Base-by-base conservation (phyloP, 1,140 invertebrate species). In the Sogatella furcifera region DNA sequence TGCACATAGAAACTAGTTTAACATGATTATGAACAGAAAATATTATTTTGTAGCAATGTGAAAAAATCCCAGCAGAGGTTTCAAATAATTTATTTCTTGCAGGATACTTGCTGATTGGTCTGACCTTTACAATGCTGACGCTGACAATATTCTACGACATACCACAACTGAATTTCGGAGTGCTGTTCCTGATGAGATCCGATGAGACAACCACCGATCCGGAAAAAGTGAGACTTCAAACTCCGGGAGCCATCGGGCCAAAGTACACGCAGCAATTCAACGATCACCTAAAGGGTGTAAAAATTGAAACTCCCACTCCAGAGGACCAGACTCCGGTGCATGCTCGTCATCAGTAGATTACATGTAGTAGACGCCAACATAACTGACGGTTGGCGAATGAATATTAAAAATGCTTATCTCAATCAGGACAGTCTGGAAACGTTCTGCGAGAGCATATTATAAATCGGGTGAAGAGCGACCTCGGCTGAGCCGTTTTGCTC, bases 101-200 rank as follows among this genome's bases (percentile, higher is more conserved):
- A 89, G 87, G 78, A 63, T 92, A 90, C 72, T 75, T 92, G 10
- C 73, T 92, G 57, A 65, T 88, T 58, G 90, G 89, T 1, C 77
- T 93, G 31, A 84, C 85, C n/a, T 85, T 87, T 73, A 84, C 91
- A 77, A 89, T 92, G 85, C 74, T 91, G 55, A 81, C 86, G 1
- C 73, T 92, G 63, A 87, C 87, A 0, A 84, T 91, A 2, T 85
- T 91, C 72, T 90, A 91, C 72, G 89, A 92, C 69, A 90, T 92
- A 62, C 90, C 89, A 10, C 87, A 92, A 76, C 76, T 92, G 63
- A 92, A 92, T 71, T 74, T 92, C 28, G 87, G 88, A 52, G 78
- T 84, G 44, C 79, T 89, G 31, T 90, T 91, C 70, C 81, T 86
- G 59, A 77, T 85, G 31, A 79, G 82, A 66, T 83, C 81, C 52